phyloP scores from a whole-genome alignment of 2,888 invertebrate genomes.

The Nowickia ferox region DNA sequence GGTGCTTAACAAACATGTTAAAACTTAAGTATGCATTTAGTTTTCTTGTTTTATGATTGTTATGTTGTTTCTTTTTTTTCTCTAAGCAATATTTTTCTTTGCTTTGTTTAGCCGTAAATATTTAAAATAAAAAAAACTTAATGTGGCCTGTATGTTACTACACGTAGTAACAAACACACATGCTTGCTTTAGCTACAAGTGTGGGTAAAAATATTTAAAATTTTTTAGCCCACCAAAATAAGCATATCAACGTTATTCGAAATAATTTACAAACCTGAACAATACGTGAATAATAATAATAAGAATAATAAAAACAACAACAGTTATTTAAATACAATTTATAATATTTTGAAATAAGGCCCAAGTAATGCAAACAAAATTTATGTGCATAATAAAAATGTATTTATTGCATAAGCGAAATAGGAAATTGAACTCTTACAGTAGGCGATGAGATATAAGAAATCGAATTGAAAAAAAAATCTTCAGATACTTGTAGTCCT shows the following conservation, averaged over 20 bases:
- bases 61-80: neutral
- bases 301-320: constrained; percentile 20
- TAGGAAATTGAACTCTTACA: too few relatives aligned
- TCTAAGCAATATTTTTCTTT: constrained; percentile 3
- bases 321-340: constrained; percentile 18
- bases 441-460: too few relatives aligned
- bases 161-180: constrained; percentile 14
- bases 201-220: constrained; percentile 50
- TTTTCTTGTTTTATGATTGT: constrained; percentile 39
- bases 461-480: too few relatives aligned
- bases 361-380: neutral
- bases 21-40: constrained; percentile 61
- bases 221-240: constrained; percentile 37
- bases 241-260: constrained; percentile 7
- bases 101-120: constrained; percentile 28
- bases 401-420: too few relatives aligned
- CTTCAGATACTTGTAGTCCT: too few relatives aligned
- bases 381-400: too few relatives aligned
- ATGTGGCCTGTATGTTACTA: neutral
- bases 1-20: constrained; percentile 69
- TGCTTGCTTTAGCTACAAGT: constrained; percentile 21
- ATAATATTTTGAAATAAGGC: neutral
- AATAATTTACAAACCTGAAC: constrained; percentile 44
- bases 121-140: constrained; percentile 30
- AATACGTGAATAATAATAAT: neutral